Evolutionary conservation across 2,888 invertebrate species (phyloP).

Genomic region (Hedychridium roseum): DNA sequence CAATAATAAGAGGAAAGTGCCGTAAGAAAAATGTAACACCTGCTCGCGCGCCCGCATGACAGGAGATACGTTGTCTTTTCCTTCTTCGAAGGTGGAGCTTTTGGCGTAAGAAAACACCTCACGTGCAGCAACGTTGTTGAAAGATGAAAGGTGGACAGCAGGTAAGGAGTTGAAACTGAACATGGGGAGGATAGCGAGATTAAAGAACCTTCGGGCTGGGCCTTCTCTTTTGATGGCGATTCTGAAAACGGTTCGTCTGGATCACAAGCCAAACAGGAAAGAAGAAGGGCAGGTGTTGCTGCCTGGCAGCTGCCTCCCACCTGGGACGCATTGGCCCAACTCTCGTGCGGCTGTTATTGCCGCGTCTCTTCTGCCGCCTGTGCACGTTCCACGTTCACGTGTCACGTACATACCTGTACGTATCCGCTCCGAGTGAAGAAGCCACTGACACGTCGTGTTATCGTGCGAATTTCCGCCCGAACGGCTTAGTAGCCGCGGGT

Average conservation of each 20-base stretch:
- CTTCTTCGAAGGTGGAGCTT: too few relatives aligned
- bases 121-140: background rate
- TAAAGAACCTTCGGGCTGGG: too few relatives aligned
- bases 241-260: conserved; percentile 41
- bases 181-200: conserved; percentile 18
- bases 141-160: background rate
- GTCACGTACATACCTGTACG: conserved; percentile 14
- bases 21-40: conserved; percentile 40
- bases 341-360: conserved; percentile 30
- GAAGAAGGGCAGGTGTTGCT: conserved; percentile 57
- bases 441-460: too few relatives aligned
- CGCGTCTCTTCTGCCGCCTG: conserved; percentile 2
- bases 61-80: conserved; percentile 10
- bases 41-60: conserved; percentile 43
- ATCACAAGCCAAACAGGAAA: conserved; percentile 29
- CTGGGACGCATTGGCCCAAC: conserved; percentile 48
- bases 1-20: conserved; percentile 30
- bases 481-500: too few relatives aligned
- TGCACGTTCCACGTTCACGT: conserved; percentile 11
- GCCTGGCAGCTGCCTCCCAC: conserved; percentile 63
- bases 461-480: too few relatives aligned
- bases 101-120: conserved; percentile 4
- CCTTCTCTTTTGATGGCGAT: conserved; percentile 27
- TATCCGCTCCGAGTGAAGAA: too few relatives aligned
- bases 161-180: conserved; percentile 1